Percentiles rank a stretch among this genome's conserved stretches.
phyloP scores from a whole-genome alignment of 1,140 invertebrate species.

The Thalassaphorura encarpata region DNA sequence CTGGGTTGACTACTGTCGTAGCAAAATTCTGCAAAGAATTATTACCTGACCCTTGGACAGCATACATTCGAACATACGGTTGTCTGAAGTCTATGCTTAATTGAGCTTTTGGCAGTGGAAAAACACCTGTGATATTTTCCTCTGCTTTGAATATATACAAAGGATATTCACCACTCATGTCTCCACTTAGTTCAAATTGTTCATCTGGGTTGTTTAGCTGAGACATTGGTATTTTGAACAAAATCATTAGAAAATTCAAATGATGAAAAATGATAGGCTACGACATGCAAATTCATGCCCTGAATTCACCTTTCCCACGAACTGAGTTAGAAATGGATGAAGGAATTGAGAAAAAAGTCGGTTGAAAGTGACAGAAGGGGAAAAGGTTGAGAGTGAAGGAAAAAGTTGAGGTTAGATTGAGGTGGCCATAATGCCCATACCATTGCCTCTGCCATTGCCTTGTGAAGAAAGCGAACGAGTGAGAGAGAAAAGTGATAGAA shows the following conservation, averaged over 20 bases:
- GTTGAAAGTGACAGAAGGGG: background rate
- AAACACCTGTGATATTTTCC: constrained; percentile 12
- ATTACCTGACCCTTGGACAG: constrained; percentile 22
- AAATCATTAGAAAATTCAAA: too few relatives aligned
- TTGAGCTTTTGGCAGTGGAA: constrained; percentile 10
- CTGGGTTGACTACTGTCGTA: too few relatives aligned
- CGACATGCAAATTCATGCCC: background rate
- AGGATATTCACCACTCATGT: constrained; percentile 14
- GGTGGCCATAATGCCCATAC: too few relatives aligned
- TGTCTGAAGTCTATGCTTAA: constrained; percentile 10
- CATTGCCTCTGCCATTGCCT: too few relatives aligned
- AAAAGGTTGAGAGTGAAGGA: too few relatives aligned
- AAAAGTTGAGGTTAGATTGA: too few relatives aligned
- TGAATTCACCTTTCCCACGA: background rate
- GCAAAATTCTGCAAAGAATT: background rate
- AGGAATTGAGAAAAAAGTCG: constrained; percentile 1
- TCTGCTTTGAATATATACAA: constrained; percentile 1
- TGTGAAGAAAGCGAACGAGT: too few relatives aligned
- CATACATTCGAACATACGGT: constrained; percentile 23
- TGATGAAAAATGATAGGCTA: too few relatives aligned
- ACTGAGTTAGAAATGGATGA: too few relatives aligned
- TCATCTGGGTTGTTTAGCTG: constrained; percentile 22
- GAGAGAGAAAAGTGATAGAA: constrained; percentile 5
- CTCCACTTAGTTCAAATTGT: constrained; percentile 4
- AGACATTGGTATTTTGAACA: too few relatives aligned